A percentile compares a stretch with the other conserved stretches of the same genome.
phyloP scores from a whole-genome alignment of 2,113 vertebrate species.

The Corapipo altera region DNA sequence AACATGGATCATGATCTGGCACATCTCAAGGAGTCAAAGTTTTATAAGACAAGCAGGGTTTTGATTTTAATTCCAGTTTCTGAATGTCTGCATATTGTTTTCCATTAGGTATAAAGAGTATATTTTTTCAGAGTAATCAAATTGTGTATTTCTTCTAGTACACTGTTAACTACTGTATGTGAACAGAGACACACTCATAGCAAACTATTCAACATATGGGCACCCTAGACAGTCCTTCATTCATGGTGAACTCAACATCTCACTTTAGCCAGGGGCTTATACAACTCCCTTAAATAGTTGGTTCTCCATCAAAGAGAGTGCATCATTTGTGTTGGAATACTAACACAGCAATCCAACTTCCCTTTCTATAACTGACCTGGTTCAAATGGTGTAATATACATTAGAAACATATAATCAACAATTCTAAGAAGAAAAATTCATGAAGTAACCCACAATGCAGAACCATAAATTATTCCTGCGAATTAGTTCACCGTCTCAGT shows the following conservation, averaged over 20 bases:
- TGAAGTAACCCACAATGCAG: not conserved
- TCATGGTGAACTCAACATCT: not conserved
- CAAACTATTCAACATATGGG: not conserved
- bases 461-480: not conserved
- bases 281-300: not conserved
- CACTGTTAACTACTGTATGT: not conserved
- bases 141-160: not conserved
- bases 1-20: not conserved
- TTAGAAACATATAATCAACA: not conserved
- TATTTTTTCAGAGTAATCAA: not conserved
- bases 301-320: not conserved
- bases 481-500: not conserved
- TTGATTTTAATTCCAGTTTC: not conserved
- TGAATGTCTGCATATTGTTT: not conserved
- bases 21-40: not conserved
- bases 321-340: not conserved
- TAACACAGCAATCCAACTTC: not conserved
- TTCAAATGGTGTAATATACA: not conserved
- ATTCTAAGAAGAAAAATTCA: not conserved
- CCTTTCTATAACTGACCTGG: not conserved
- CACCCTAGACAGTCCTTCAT: not conserved
- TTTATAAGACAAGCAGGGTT: not conserved
- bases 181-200: not conserved
- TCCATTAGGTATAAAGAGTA: not conserved
- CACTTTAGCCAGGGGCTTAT: not conserved